Evolutionary conservation across 2,113 vertebrate species (phyloP), one percentile per base, ranked within the genome.

Genomic region (Carettochelys insculpta): DNA sequence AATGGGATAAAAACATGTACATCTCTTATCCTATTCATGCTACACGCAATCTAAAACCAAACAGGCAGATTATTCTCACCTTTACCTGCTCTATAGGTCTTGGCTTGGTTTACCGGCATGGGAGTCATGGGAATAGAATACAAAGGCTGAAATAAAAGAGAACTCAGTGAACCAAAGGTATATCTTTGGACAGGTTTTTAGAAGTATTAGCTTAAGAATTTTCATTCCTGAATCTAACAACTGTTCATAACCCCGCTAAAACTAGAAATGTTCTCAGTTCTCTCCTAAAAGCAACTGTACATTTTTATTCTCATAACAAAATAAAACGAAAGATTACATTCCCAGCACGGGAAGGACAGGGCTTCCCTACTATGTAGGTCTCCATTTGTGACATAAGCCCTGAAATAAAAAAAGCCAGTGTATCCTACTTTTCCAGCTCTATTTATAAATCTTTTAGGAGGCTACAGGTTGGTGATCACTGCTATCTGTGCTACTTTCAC

Each of bases 61-160:
- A 95, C 97, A 96, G 96, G 95, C 95, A 98, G 96, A 97, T 98
- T 98, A 98, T 97, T 98, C 98, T 99, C 98, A 99, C 99, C 99
- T 99, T 99, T 99, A 99, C 99, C 99, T 99, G 99, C 98, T 99
- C 99, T 99, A 98, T 99, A 99, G 97, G 99, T 98, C 98, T 99
- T 99, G 96, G 98, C 98, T 98, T 99, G 99, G 98, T 98, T 99
- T 97, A 99, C 98, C 75, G 99, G 98, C 99, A 99, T 99, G 80
- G 99, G 99, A 77, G 99, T 98, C 98, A 99, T 99, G 92, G 98
- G 99, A 96, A 99, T 99, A 93, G 99, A 98, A 97, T 99, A 99
- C 97, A 99, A 94, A 98, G 99, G 98, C 99, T 99, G 96, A 95
- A 97, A 96, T 4, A 94, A 92, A 92, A 97, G 94, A 95, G 75